A percentile compares a stretch with the other conserved stretches of the same genome.
These are phyloP conservation scores for Dinothrombium tinctorium DNA, from an alignment of 1,140 invertebrate genomes.

Conservation along the genomic window DNA sequence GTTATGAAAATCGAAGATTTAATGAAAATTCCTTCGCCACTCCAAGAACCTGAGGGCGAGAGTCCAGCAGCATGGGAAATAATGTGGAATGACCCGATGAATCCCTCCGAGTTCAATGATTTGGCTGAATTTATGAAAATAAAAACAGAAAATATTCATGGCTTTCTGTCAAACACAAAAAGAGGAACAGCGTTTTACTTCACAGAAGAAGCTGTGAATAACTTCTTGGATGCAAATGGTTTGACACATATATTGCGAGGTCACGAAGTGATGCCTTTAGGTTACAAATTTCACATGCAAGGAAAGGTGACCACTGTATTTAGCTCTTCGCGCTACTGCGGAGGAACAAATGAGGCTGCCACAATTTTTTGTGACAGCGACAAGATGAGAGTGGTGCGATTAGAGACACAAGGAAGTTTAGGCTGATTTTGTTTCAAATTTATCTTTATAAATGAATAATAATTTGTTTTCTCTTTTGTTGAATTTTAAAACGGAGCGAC, in stretches of 20 bases:
- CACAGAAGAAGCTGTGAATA: constrained; percentile 34
- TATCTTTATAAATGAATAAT: no score
- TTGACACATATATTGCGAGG: constrained; percentile 41
- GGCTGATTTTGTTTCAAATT: no score
- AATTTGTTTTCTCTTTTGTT: no score
- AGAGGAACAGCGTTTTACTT: constrained; percentile 47
- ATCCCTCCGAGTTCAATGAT: constrained; percentile 5
- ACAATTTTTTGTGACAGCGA: constrained; percentile 32
- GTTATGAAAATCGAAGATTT: constrained; percentile 23
- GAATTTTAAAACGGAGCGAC: no score
- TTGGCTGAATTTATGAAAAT: constrained; percentile 3
- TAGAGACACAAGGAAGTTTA: no score
- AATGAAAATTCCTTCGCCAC: constrained; percentile 34
- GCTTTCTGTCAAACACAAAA: constrained; percentile 37
- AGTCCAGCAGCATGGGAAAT: constrained; percentile 43
- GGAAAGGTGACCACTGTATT: constrained; percentile 38
- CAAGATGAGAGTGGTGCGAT: constrained; percentile 29
- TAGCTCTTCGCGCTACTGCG: constrained; percentile 39
- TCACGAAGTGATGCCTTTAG: constrained; percentile 34
- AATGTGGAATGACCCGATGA: constrained; percentile 46
- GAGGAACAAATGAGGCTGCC: constrained; percentile 37
- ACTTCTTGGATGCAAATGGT: constrained; percentile 34
- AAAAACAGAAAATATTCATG: constrained; percentile 20
- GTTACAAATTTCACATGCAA: constrained; percentile 25
- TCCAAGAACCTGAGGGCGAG: constrained; percentile 33